Base-by-base conservation (phyloP, 2,797 vertebrate genomes). In the Pangasius krempfi region DNA sequence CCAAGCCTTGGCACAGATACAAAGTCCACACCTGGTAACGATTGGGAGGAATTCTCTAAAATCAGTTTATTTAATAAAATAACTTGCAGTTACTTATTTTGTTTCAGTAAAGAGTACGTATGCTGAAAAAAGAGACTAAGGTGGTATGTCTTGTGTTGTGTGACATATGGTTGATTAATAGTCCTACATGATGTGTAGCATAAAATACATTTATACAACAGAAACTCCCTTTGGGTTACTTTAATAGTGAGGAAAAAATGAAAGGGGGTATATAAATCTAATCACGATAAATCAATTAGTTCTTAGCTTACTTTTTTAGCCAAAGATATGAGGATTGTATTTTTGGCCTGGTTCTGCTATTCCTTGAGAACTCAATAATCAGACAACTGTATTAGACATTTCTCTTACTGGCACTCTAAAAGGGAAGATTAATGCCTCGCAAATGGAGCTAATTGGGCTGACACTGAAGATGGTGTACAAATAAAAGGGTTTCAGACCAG, bases 21-120 rank as follows among this genome's bases (percentile, higher is more conserved):
- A 88, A 88, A 82, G 87, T 86, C 87, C 86, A 93, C 94, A 94
- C 92, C 93, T 95, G 92, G 91, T 88, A 94, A 90, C 90, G 87
- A 93, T 90, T 89, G 87, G 82, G 37, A 73, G 84, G 83, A 90
- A 87, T 33, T 78, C 79, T 91, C 91, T 66, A 93, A 37, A 62
- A 82, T 82, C 22, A 62, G 56, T 44, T 44, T 16, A 82, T 62
- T 82, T 62, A 58, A 58, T 44, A 62, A 82, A 82, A 82, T 82
- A 2, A 62, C 80, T 60, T 44, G 13, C 25, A 62, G 22, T 60
- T 16, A 16, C 93, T 94, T 91, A 93, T 94, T 92, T 90, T 88
- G 52, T 62, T 64, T 66, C 13, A 64, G 81, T 62, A 44, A 81
- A 37, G 33, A 3, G 37, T 10, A 12, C 30, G 58, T 20, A 83